These are phyloP conservation scores for Planococcus citri DNA, from an alignment of 1,140 invertebrate species.

Conservation along the genomic window DNA sequence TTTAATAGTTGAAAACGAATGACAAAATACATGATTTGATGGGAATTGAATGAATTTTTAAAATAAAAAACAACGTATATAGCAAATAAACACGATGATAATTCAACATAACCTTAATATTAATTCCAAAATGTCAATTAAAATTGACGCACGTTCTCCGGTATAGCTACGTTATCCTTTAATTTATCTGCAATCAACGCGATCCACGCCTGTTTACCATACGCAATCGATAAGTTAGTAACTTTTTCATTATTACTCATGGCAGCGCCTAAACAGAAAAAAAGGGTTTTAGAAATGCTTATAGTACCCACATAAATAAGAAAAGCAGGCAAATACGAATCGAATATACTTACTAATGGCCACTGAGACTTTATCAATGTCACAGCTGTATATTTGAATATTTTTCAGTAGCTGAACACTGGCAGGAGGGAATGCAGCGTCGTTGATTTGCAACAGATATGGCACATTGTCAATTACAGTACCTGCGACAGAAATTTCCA, in stretches of 20 bases:
- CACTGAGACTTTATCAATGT: slow-evolving; percentile 22
- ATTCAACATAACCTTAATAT: too few species aligned
- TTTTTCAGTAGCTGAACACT: slow-evolving; percentile 33
- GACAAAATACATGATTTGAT: too few species aligned
- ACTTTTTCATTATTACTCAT: slow-evolving; percentile 23
- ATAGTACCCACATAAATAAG: neutral
- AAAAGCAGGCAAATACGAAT: neutral
- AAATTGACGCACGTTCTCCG: neutral
- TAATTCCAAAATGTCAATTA: too few species aligned
- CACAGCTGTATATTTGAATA: slow-evolving; percentile 28
- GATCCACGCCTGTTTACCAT: slow-evolving; percentile 24
- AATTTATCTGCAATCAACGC: neutral
- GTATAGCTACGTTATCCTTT: neutral
- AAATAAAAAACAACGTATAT: too few species aligned
- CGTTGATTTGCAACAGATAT: slow-evolving; percentile 34
- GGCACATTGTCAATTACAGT: slow-evolving; percentile 33
- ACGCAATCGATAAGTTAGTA: slow-evolving; percentile 26
- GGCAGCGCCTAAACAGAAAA: slow-evolving; percentile 22
- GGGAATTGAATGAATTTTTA: too few species aligned
- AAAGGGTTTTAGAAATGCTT: neutral
- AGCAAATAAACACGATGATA: too few species aligned
- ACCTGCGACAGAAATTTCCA: slow-evolving; percentile 32
- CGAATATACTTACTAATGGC: slow-evolving; percentile 24
- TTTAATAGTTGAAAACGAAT: too few species aligned
- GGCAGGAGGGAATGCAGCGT: slow-evolving; percentile 31